These are phyloP conservation scores for Dermatophagoides farinae DNA, from an alignment of 1,140 invertebrate species.

Conservation along the genomic window DNA sequence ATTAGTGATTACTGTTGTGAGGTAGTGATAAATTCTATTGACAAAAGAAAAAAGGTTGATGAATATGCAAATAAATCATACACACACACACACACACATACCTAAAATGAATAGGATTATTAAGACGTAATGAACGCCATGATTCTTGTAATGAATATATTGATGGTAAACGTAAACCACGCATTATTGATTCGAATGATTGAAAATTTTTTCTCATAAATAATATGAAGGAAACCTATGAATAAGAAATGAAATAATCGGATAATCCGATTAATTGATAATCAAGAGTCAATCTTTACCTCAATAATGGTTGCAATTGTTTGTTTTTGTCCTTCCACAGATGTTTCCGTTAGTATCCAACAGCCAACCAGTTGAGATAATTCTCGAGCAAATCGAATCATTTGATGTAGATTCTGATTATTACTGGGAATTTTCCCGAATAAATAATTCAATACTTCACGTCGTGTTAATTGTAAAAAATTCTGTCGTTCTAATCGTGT, in stretches of 20 bases:
- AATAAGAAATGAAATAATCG: not conserved
- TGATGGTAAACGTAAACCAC: slow-evolving; percentile 8
- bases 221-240: slow-evolving; percentile 10
- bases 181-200: slow-evolving; percentile 8
- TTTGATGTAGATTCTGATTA: slow-evolving; percentile 18
- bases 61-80: not conserved
- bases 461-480: not conserved
- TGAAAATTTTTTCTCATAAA: slow-evolving; percentile 9
- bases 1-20: not conserved
- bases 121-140: not conserved
- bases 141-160: slow-evolving; percentile 4
- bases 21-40: not conserved
- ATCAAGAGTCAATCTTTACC: not conserved
- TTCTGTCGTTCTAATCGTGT: not conserved
- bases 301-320: slow-evolving; percentile 10
- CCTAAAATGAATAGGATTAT: slow-evolving; percentile 23
- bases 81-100: no score
- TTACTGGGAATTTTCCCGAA: slow-evolving; percentile 1
- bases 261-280: not conserved
- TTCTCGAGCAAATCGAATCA: slow-evolving; percentile 21
- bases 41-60: not conserved
- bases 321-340: slow-evolving; percentile 1
- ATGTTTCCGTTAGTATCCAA: not conserved
- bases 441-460: not conserved
- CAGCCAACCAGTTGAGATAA: not conserved